Conservation (phyloP, 2,113 vertebrate genomes). For the Larimichthys polyactis region DNA sequence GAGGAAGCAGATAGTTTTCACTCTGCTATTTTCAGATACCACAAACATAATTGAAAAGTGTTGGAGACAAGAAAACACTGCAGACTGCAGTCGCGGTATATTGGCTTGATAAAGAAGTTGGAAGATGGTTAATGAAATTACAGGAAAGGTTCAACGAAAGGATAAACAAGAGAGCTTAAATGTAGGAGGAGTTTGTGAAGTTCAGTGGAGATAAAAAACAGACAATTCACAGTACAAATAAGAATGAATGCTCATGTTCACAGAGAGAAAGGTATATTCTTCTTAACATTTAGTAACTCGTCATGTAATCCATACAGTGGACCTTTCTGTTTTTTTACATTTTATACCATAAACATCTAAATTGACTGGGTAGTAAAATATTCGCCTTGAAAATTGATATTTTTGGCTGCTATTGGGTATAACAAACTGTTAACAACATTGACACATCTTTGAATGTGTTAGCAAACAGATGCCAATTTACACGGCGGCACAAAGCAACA, state of each 20-base stretch:
- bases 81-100: slow-evolving; percentile 6
- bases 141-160: slow-evolving; percentile 27
- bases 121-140: slow-evolving; percentile 25
- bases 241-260: slow-evolving; percentile 15
- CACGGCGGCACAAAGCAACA: not conserved
- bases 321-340: not conserved
- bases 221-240: slow-evolving; percentile 15
- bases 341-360: not conserved
- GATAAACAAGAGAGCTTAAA: slow-evolving; percentile 12
- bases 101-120: slow-evolving; percentile 25
- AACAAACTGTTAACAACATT: not conserved
- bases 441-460: not conserved
- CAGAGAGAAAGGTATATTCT: not conserved
- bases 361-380: not conserved
- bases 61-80: slow-evolving; percentile 30
- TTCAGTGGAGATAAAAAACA: not conserved
- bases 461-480: not conserved
- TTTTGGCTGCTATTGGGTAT: not conserved
- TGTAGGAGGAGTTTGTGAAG: not conserved
- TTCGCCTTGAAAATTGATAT: not conserved
- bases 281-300: not conserved
- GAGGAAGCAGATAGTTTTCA: slow-evolving; percentile 42
- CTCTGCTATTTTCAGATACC: slow-evolving; percentile 50
- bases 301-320: not conserved
- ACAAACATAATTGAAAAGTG: slow-evolving; percentile 48